Conservation (phyloP, 2,797 vertebrate species). For the Eupleurogrammus muticus region DNA sequence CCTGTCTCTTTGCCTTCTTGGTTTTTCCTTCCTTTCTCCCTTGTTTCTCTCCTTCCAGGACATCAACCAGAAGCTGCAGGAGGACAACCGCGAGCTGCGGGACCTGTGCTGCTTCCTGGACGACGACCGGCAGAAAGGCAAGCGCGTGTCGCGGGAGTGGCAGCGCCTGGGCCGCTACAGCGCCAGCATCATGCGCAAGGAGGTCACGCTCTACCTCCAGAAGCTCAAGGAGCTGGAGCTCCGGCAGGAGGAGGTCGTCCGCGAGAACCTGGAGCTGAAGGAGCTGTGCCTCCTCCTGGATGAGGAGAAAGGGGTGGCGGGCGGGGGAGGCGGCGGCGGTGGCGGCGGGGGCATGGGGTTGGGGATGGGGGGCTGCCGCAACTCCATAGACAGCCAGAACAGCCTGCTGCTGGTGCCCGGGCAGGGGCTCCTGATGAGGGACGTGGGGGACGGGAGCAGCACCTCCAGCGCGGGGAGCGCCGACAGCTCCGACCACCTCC, state of each 20-base stretch:
- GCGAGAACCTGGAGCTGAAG: constrained; percentile 96
- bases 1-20: not conserved
- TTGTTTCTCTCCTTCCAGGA: constrained; percentile 83
- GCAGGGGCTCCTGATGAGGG: constrained; percentile 88
- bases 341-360: constrained; percentile 51
- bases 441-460: constrained; percentile 95
- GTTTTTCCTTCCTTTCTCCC: not conserved
- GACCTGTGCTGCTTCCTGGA: constrained; percentile 98
- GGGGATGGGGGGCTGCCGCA: constrained; percentile 87
- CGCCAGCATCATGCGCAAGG: constrained; percentile 96
- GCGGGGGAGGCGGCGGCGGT: constrained; percentile 50
- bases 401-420: constrained; percentile 91
- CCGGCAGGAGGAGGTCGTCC: constrained; percentile 94
- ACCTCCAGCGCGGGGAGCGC: constrained; percentile 95
- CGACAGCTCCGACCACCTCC: constrained; percentile 91
- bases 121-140: constrained; percentile 97
- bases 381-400: constrained; percentile 95
- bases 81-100: constrained; percentile 96
- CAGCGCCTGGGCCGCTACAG: constrained; percentile 95
- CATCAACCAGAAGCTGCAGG: constrained; percentile 97
- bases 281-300: constrained; percentile 95
- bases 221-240: constrained; percentile 95
- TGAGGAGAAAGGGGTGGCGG: constrained; percentile 88
- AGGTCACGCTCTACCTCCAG: constrained; percentile 94
- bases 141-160: constrained; percentile 96